Base-by-base conservation (phyloP, 2,113 vertebrate genomes). In the Hystrix cristata region DNA sequence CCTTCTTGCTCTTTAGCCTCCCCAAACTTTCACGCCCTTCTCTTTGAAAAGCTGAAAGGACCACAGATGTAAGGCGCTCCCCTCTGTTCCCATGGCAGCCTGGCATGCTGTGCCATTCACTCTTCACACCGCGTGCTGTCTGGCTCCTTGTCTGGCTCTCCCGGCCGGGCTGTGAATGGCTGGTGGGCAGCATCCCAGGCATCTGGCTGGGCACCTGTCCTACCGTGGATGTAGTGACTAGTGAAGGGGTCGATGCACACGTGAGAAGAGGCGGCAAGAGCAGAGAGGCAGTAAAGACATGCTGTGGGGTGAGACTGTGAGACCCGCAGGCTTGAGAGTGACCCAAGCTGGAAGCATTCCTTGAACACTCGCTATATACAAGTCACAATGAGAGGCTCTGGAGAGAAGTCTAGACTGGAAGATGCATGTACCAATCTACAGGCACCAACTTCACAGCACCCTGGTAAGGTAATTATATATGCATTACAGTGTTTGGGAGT, bases 71-170 rank as follows among this genome's bases (percentile, higher is more conserved):
- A 55, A 69, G 79, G 86, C 48, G n/a, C 91, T 1, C 89, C 90
- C 83, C 95, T 84, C 71, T 16, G 97, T 98, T 97, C 96, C 97
- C 96, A 97, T 96, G 96, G 96, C 95, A 98, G 96, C 96, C 96
- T 94, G 94, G 97, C 96, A 55, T 7, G 0, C 46, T 51, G 81
- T 0, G 12, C 46, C 48, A 0, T 2, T 67, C 31, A 76, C 93
- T 87, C 38, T 76, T 89, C 91, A 95, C 67, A 46, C 89, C 1
- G 2, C 65, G 10, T 59, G 72, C 62, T 69, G 96, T 96, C 96
- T 91, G 67, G 55, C 93, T 72, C 84, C 95, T 93, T 83, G 96
- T 97, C 96, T 93, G 96, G 57, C 95, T 97, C 83, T 83, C 95
- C 93, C 96, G 94, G 86, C 93, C 91, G 95, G 57, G 87, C 96